Conservation (phyloP, 2,797 vertebrate genomes). For the Xenopus petersii region DNA sequence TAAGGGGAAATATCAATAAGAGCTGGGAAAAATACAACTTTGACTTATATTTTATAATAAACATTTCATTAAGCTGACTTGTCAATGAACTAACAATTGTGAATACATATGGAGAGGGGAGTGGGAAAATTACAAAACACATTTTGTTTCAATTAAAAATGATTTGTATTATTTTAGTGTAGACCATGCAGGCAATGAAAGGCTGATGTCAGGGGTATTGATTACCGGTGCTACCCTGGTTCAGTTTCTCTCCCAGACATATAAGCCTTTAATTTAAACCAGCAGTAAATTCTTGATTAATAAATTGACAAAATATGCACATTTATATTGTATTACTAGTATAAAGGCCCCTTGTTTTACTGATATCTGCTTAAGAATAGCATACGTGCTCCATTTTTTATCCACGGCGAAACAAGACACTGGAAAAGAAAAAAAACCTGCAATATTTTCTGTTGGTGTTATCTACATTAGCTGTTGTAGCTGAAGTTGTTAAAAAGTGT, state of each 20-base stretch:
- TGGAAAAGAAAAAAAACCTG: too few species aligned
- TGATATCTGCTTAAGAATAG: background rate
- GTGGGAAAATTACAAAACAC: background rate
- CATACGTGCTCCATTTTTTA: too few species aligned
- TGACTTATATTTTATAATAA: background rate
- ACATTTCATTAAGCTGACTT: background rate
- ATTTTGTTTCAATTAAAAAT: conserved; percentile 17
- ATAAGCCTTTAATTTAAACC: conserved; percentile 11
- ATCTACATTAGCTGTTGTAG: too few species aligned
- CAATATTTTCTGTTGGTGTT: too few species aligned
- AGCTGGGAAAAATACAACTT: background rate
- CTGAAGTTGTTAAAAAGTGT: too few species aligned
- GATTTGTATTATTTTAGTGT: background rate
- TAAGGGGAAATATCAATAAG: background rate
- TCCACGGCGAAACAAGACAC: background rate
- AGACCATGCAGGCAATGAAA: background rate
- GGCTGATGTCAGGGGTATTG: conserved; percentile 6
- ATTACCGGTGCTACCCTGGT: background rate
- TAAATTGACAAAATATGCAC: background rate
- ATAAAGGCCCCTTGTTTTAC: background rate
- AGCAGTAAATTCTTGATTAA: conserved; percentile 6
- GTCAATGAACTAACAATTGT: background rate
- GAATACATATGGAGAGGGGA: background rate
- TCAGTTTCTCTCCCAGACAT: background rate
- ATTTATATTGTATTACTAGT: background rate